Percentiles rank a stretch among this genome's conserved stretches.
phyloP scores from a whole-genome alignment of 2,797 vertebrate species.

The Cyclura pinguis region DNA sequence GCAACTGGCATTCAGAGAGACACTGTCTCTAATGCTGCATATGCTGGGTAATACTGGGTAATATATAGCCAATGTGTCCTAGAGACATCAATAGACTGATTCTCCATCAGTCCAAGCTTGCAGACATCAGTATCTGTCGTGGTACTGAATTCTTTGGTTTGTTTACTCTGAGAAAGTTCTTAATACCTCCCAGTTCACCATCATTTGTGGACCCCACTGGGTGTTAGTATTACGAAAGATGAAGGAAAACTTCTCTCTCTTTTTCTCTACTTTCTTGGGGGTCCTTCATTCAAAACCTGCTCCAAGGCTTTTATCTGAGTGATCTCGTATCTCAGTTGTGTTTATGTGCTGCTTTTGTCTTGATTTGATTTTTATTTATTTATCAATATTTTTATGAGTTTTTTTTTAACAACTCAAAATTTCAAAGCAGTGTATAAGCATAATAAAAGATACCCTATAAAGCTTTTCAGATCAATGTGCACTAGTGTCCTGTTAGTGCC shows the following conservation, averaged over 20 bases:
- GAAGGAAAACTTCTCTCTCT: not conserved
- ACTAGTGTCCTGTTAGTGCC: too few species aligned
- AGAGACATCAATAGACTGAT: not conserved
- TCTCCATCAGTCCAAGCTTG: not conserved
- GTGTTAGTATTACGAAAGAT: not conserved
- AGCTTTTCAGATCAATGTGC: too few species aligned
- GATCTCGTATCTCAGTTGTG: not conserved
- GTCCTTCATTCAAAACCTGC: not conserved
- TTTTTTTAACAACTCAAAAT: not conserved
- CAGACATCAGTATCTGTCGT: not conserved
- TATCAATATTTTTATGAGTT: too few species aligned
- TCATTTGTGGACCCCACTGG: not conserved
- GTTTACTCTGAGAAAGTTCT: not conserved
- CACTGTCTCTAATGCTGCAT: too few species aligned
- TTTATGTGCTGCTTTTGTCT: too few species aligned
- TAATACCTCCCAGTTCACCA: not conserved
- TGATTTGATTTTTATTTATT: too few species aligned
- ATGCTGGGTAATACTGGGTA: not conserved
- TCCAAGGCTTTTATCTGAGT: not conserved
- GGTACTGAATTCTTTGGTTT: not conserved
- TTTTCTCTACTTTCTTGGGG: not conserved
- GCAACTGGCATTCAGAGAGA: too few species aligned
- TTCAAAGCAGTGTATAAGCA: not conserved
- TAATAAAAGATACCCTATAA: too few species aligned
- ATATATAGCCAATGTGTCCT: not conserved